Percentiles rank a stretch among this genome's conserved stretches.
Conservation (phyloP, 2,113 vertebrate genomes). For the Camelus dromedarius region DNA sequence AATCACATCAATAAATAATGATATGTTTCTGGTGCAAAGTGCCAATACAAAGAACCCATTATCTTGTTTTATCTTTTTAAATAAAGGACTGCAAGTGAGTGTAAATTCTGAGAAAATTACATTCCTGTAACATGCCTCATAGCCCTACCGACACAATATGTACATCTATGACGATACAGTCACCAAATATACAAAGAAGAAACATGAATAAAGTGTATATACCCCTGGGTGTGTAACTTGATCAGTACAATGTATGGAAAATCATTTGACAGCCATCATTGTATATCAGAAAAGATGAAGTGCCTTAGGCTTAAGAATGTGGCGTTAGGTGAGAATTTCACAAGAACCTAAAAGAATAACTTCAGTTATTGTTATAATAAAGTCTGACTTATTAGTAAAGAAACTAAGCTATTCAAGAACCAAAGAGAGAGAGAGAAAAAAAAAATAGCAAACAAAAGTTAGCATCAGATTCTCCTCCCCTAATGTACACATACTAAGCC, state of each 20-base stretch:
- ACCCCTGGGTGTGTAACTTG: constrained; percentile 91
- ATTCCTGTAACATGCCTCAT: constrained; percentile 95
- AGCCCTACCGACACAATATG: constrained; percentile 97
- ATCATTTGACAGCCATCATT: constrained; percentile 87
- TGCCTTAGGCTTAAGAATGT: constrained; percentile 88
- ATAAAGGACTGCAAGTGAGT: constrained; percentile 96
- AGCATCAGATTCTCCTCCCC: constrained; percentile 63
- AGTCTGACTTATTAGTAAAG: constrained; percentile 83
- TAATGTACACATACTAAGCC: constrained; percentile 74
- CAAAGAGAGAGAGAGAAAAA: constrained; percentile 60
- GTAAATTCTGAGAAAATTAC: constrained; percentile 94
- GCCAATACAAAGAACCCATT: constrained; percentile 96
- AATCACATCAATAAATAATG: constrained; percentile 99
- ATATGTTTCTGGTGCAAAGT: constrained; percentile 99
- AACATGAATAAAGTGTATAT: constrained; percentile 93
- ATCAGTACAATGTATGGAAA: constrained; percentile 87
- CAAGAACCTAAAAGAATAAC: constrained; percentile 83
- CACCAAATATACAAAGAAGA: constrained; percentile 98
- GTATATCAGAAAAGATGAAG: constrained; percentile 92
- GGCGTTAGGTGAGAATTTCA: constrained; percentile 85
- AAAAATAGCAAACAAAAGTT: constrained; percentile 17
- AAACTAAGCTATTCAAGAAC: constrained; percentile 83
- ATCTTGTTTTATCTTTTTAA: constrained; percentile 90
- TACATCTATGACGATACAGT: constrained; percentile 99
- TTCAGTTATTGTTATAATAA: constrained; percentile 82